These are phyloP conservation scores for Brotula barbata DNA, from an alignment of 2,797 vertebrate species.

Conservation along the genomic window DNA sequence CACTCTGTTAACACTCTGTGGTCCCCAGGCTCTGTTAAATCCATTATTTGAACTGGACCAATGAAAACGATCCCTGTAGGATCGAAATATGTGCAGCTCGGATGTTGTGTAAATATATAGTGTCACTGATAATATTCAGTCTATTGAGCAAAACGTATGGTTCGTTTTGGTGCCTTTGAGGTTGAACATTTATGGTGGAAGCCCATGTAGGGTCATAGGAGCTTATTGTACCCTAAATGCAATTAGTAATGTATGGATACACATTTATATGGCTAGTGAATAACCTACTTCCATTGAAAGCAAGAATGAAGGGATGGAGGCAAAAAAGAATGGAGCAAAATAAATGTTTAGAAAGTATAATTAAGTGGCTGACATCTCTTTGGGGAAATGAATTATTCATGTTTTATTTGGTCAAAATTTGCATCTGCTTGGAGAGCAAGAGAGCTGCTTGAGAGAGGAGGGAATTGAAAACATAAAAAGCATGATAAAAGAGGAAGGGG, in stretches of 20 bases:
- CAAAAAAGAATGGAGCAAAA: slow-evolving; percentile 44
- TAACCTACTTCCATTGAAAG: slow-evolving; percentile 26
- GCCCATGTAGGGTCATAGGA: too few species aligned
- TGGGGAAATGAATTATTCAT: slow-evolving; percentile 78
- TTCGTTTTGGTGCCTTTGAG: too few species aligned
- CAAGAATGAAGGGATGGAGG: slow-evolving; percentile 26
- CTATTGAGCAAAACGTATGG: too few species aligned
- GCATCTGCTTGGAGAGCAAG: slow-evolving; percentile 55
- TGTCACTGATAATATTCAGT: too few species aligned
- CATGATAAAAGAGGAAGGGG: slow-evolving; percentile 31
- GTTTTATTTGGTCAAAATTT: slow-evolving; percentile 68
- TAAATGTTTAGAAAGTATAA: slow-evolving; percentile 77
- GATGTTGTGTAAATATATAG: too few species aligned
- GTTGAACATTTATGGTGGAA: too few species aligned
- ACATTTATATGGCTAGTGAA: slow-evolving; percentile 24
- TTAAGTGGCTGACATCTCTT: slow-evolving; percentile 77
- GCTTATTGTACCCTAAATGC: too few species aligned
- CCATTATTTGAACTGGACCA: too few species aligned
- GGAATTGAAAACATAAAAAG: slow-evolving; percentile 28
- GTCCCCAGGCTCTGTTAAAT: too few species aligned
- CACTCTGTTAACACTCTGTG: too few species aligned
- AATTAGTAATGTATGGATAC: background rate
- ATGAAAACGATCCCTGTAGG: too few species aligned
- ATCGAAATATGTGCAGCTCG: too few species aligned
- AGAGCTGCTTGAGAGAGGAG: slow-evolving; percentile 39